Evolutionary conservation across 2,113 vertebrate species (phyloP).

Genomic region (Mobula hypostoma): DNA sequence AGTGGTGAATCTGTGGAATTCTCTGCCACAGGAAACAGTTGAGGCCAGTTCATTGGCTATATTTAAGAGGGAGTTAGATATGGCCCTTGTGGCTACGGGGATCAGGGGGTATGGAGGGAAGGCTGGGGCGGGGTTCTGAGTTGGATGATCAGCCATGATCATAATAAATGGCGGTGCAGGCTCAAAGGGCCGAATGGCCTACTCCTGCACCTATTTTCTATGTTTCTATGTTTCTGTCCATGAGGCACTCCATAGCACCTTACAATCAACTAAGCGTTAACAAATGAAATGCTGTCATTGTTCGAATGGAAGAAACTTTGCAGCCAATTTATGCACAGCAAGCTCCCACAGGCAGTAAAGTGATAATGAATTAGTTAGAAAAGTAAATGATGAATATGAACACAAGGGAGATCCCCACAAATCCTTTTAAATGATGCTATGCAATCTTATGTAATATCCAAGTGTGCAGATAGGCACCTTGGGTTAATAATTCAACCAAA

Average conservation of each 20-base stretch:
- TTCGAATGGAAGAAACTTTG: neutral
- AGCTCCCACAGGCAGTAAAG: neutral
- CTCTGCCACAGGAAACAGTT: too few relatives aligned
- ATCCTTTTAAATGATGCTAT: neutral
- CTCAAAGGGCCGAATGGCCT: too few relatives aligned
- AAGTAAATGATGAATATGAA: neutral
- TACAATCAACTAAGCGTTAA: neutral
- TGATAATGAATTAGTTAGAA: neutral
- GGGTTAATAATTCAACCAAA: neutral
- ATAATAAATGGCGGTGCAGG: too few relatives aligned
- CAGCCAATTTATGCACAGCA: neutral
- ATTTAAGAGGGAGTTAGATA: too few relatives aligned
- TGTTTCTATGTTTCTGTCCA: too few relatives aligned
- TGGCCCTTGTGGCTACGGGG: too few relatives aligned
- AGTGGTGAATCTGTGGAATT: too few relatives aligned
- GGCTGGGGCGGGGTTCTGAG: too few relatives aligned
- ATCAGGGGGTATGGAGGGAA: too few relatives aligned
- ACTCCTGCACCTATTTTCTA: too few relatives aligned
- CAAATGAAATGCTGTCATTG: neutral
- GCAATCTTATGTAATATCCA: neutral
- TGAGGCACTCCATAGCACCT: neutral
- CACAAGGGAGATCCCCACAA: neutral
- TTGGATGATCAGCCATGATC: too few relatives aligned
- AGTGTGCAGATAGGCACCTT: neutral
- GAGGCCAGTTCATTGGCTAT: too few relatives aligned